Evolutionary conservation across 2,113 vertebrate species (phyloP), one percentile per base, ranked within the genome.

Genomic region (Perca flavescens): DNA sequence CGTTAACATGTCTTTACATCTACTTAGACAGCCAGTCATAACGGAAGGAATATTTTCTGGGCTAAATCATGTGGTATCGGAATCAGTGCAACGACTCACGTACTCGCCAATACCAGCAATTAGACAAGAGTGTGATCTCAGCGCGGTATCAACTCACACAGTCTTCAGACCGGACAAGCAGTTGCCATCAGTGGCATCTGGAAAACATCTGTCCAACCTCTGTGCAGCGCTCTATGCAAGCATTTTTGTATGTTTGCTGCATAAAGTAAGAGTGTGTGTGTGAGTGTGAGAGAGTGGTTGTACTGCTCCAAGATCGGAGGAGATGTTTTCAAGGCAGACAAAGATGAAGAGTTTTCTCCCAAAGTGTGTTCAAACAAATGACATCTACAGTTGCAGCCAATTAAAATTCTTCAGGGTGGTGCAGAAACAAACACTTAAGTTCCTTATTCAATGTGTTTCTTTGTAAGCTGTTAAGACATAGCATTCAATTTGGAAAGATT

Each of bases 171-270:
- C 71, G 65, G 72, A 64, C 60, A 67, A 78, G 69, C 74, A 43
- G 52, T 68, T 58, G 40, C 10, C 62, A 68, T 68, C 61, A 43
- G 17, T 36, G 75, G 63, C 70, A 54, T 78, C 76, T 63, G 69
- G 62, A 66, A 86, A 84, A 89, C 90, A 89, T 87, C 86, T 77
- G 69, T 58, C n/a, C 54, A 34, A 79, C 64, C 69, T 79, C n/a
- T 71, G 54, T 61, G 57, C 25, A 25, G 49, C 46, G 22, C 46
- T 60, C 61, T 58, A 43, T 15, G 34, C 14, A 14, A 5, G 40
- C 15, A 40, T 40, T 61, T 25, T 22, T 63, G 22, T 67, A n/a
- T 69, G 16, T 56, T 74, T 75, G 22, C 40, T 22, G 52, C 9
- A 22, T 47, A 47, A 40, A 40, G 36, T 9, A 40, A 10, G 36